Base-by-base conservation (phyloP, 2,113 vertebrate genomes). In the Benitochromis conjunctus region DNA sequence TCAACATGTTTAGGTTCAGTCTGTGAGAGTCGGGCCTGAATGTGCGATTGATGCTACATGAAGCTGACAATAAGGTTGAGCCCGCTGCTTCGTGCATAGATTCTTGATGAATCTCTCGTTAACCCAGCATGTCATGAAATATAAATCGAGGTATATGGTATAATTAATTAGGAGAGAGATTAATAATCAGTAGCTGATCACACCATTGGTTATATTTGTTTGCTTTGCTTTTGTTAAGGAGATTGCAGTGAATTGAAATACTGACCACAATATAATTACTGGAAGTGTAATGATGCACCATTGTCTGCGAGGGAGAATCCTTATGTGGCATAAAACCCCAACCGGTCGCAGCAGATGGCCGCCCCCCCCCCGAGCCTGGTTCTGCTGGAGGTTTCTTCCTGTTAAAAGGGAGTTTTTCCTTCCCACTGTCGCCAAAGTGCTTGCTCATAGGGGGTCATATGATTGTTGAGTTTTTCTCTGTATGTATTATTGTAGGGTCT, bases 101-200 rank as follows among this genome's bases (percentile, higher is more conserved):
- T 74, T 48, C 41, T 29, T 48, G 66, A 29, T 26, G 0, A 74
- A 31, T 31, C 9, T 51, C 43, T 48, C 9, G 2, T 74, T 31
- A 74, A 31, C 69, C 16, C 24, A 48, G 16, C 24, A 48, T 74
- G 69, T 74, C 1, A 1, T 48, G 21, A 48, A 43, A 46, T 46
- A 46, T 14, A 29, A 43, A 24, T 26, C 0, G 66, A 24, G 66
- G 5, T 11, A 7, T 48, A 0, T 0, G 9, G 41, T 46, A 6
- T 24, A 26, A 74, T 48, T 41, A 74, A 1, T 74, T 48, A 29
- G 41, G 0, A n/a, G 51, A 53, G 51, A 7, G 18, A 54, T 19
- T 19, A n/a, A 54, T n/a, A 54, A n/a, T 54, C 8, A n/a, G 7
- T 54, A 54, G 9, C 9, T 54, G 19, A 21, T 54, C 18, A 9